Percentiles rank a stretch among this genome's conserved stretches.
phyloP scores from a whole-genome alignment of 2,797 vertebrate species.

The Pelodytes ibericus region DNA sequence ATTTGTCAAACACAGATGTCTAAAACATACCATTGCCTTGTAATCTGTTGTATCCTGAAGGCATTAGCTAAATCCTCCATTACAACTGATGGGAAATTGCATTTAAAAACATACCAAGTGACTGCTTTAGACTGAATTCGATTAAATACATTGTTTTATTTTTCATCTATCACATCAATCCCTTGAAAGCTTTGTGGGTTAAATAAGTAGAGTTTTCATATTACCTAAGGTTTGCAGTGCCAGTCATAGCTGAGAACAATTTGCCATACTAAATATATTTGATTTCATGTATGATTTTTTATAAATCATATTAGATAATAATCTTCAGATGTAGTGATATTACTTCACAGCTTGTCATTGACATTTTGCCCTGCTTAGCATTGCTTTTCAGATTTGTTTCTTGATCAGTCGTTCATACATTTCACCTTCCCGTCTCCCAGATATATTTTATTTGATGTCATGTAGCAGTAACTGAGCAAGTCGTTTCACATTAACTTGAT shows the following conservation, averaged over 20 bases:
- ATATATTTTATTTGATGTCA: neutral
- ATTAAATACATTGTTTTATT: no score
- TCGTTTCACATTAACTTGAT: neutral
- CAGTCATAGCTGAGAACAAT: slow-evolving; percentile 1
- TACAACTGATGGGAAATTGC: neutral
- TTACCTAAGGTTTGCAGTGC: neutral
- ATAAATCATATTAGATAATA: slow-evolving; percentile 1
- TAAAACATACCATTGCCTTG: no score
- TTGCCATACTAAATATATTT: neutral
- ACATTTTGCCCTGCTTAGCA: neutral
- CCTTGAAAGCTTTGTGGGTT: neutral
- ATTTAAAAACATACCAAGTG: neutral
- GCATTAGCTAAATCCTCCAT: neutral
- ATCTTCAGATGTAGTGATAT: neutral
- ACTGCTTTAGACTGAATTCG: no score
- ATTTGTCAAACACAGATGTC: no score
- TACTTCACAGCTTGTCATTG: neutral
- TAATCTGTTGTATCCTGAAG: no score
- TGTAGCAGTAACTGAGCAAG: slow-evolving; percentile 1
- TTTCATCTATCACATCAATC: slow-evolving; percentile 6
- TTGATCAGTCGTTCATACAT: neutral
- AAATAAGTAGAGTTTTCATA: neutral
- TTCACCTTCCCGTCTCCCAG: neutral
- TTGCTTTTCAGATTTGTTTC: neutral
- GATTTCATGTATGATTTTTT: neutral